A percentile compares a stretch with the other conserved stretches of the same genome.
These are phyloP conservation scores for Dryocosmus kuriphilus DNA, from an alignment of 2,888 invertebrate genomes.

Conservation along the genomic window DNA sequence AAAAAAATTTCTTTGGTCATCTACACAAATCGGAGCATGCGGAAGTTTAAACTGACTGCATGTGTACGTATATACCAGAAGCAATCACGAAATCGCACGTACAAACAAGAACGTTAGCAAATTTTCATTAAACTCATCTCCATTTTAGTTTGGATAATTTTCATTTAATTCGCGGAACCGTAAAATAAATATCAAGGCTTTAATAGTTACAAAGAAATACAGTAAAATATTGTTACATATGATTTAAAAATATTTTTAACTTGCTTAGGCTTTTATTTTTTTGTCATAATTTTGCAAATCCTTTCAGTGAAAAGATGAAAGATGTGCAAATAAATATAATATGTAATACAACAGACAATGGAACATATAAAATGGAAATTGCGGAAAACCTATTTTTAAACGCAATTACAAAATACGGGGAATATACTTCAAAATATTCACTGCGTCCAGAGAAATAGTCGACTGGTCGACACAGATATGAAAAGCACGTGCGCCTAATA, in stretches of 20 bases:
- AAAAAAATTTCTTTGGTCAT: too few relatives aligned
- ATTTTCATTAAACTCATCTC: constrained; percentile 3
- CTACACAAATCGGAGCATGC: too few relatives aligned
- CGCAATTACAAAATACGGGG: not conserved
- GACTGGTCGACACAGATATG: too few relatives aligned
- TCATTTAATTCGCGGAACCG: constrained; percentile 6
- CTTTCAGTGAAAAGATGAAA: not conserved
- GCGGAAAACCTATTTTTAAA: not conserved
- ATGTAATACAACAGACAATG: not conserved
- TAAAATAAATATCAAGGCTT: not conserved
- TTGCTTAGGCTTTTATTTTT: not conserved
- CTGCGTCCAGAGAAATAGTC: not conserved
- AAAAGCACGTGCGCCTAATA: too few relatives aligned
- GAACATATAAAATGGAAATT: not conserved
- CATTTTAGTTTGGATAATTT: not conserved
- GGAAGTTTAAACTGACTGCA: not conserved
- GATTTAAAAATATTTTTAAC: not conserved
- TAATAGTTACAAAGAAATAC: not conserved
- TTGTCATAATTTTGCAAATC: not conserved
- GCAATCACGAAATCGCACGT: constrained; percentile 12
- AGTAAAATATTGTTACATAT: not conserved
- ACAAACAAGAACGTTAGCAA: constrained; percentile 16
- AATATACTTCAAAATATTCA: not conserved
- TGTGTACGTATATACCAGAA: not conserved
- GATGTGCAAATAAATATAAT: not conserved